Conservation (phyloP, 2,113 vertebrate species). For the Nyctibius bracteatus region DNA sequence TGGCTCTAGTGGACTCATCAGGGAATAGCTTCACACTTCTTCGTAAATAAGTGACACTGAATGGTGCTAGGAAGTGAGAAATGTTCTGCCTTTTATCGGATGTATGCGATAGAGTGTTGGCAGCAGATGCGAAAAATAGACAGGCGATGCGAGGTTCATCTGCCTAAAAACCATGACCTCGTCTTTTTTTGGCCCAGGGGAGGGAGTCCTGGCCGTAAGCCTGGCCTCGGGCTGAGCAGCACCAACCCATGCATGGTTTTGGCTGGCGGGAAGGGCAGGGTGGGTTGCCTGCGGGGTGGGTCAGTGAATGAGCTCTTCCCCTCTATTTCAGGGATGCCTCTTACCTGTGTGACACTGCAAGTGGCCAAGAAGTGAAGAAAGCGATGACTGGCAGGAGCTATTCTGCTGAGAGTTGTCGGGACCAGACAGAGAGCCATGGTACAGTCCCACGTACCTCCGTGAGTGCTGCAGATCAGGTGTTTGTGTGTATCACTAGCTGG, state of each 20-base stretch:
- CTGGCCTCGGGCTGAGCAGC: not conserved
- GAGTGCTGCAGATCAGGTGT: not conserved
- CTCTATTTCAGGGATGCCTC: conserved; percentile 79
- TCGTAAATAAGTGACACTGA: fast-evolving
- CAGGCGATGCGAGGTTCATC: not conserved
- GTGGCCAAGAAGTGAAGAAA: conserved; percentile 41
- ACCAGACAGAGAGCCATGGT: not conserved
- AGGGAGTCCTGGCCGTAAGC: not conserved
- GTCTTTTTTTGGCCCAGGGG: not conserved
- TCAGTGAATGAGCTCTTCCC: not conserved
- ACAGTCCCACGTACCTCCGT: not conserved
- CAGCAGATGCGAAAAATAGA: not conserved
- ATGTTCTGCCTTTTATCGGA: not conserved
- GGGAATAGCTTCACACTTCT: not conserved
- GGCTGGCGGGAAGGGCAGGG: not conserved
- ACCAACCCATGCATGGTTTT: fast-evolving
- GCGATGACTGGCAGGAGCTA: not conserved
- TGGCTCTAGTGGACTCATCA: not conserved
- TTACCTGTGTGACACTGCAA: conserved; percentile 77
- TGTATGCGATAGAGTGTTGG: fast-evolving
- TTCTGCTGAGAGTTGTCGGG: not conserved
- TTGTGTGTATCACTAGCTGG: not conserved
- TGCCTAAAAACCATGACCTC: not conserved
- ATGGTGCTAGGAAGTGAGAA: fast-evolving
- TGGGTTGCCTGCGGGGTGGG: not conserved